phyloP scores from a whole-genome alignment of 2,888 invertebrate genomes.

The Microplitis deprimator region DNA sequence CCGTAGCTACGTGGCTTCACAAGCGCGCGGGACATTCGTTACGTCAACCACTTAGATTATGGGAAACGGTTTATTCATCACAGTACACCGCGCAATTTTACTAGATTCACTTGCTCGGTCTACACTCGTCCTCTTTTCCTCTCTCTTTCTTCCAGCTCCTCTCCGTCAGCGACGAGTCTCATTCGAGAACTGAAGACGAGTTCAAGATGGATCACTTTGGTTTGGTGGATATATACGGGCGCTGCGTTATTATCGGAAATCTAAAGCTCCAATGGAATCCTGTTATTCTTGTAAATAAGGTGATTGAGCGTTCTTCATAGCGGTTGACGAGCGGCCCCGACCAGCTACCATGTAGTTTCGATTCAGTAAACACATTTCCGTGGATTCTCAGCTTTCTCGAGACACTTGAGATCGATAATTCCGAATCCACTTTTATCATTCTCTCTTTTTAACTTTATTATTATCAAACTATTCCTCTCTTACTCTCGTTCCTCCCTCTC shows the following conservation, averaged over 20 bases:
- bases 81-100: slow-evolving; percentile 32
- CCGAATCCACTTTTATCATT: slow-evolving; percentile 29
- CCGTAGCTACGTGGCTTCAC: neutral
- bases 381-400: slow-evolving; percentile 28
- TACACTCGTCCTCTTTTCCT: neutral
- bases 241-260: slow-evolving; percentile 43
- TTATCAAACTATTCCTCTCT: slow-evolving; percentile 33
- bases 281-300: slow-evolving; percentile 44
- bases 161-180: neutral
- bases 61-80: slow-evolving; percentile 33
- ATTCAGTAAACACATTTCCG: slow-evolving; percentile 44
- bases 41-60: slow-evolving; percentile 25
- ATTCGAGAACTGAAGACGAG: slow-evolving; percentile 26
- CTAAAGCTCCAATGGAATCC: slow-evolving; percentile 44
- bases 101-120: slow-evolving; percentile 27
- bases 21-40: slow-evolving; percentile 9
- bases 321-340: slow-evolving; percentile 36
- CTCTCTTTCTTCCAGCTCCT: neutral
- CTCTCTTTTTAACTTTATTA: slow-evolving; percentile 21
- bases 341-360: slow-evolving; percentile 16
- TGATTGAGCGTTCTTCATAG: slow-evolving; percentile 43
- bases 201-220: slow-evolving; percentile 41
- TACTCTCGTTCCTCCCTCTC: neutral
- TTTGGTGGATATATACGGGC: slow-evolving; percentile 24
- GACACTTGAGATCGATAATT: slow-evolving; percentile 41